Conservation (phyloP, 2,113 vertebrate species). For the Coryphaenoides rupestris region DNA sequence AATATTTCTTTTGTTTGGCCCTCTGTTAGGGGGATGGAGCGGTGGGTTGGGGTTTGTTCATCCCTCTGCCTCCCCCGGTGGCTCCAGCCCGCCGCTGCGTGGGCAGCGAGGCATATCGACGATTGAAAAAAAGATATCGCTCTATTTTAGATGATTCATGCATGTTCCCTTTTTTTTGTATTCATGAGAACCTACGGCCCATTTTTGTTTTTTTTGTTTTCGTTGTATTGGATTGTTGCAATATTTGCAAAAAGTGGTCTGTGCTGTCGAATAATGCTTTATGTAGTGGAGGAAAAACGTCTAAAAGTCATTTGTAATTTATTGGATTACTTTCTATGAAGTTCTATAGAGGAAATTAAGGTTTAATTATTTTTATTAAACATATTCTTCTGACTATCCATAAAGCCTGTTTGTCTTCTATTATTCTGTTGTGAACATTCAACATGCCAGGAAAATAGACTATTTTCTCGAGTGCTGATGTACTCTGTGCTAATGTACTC, state of each 20-base stretch:
- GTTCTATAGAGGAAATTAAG: conserved; percentile 99
- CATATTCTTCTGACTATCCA: conserved; percentile 99
- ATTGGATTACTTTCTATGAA: conserved; percentile 99
- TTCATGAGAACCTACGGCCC: conserved; percentile 51
- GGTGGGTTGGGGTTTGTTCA: too few species aligned
- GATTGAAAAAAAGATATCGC: too few species aligned
- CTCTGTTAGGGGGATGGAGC: too few species aligned
- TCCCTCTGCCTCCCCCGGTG: too few species aligned
- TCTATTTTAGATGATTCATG: too few species aligned
- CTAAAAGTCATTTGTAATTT: conserved; percentile 99
- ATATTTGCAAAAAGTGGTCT: conserved; percentile 98
- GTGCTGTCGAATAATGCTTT: conserved; percentile 96
- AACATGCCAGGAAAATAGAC: too few species aligned
- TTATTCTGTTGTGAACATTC: neutral
- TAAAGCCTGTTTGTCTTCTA: conserved; percentile 68
- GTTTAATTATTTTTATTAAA: conserved; percentile 99
- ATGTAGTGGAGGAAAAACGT: conserved; percentile 95
- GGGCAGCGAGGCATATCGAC: too few species aligned
- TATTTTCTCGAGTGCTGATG: too few species aligned
- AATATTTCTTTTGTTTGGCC: too few species aligned
- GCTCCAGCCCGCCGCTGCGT: too few species aligned
- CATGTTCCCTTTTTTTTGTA: too few species aligned
- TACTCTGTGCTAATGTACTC: too few species aligned
- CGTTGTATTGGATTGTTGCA: conserved; percentile 87
- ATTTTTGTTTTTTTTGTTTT: conserved; percentile 34